phyloP scores from a whole-genome alignment of 1,140 invertebrate genomes.

The Linepithema humile region DNA sequence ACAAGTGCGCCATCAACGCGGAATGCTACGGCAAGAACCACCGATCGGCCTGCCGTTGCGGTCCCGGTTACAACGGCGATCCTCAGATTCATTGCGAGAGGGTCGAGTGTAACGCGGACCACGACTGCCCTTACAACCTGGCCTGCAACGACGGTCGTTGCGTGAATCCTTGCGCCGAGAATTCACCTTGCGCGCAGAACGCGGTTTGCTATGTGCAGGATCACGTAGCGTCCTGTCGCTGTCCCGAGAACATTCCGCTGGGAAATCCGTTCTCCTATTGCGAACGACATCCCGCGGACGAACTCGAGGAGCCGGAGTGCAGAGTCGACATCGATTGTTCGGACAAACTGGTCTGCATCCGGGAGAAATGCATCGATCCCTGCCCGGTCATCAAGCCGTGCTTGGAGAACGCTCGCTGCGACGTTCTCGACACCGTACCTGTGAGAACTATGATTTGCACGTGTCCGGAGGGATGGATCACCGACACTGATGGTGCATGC shows the following conservation, averaged over 20 bases:
- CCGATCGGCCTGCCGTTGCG: conserved; percentile 90
- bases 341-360: conserved; percentile 91
- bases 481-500: conserved; percentile 91
- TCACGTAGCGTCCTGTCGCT: conserved; percentile 90
- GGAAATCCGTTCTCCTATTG: conserved; percentile 93
- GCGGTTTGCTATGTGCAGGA: conserved; percentile 91
- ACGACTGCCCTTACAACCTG: conserved; percentile 89
- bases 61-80: conserved; percentile 89
- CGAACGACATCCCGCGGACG: conserved; percentile 83
- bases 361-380: conserved; percentile 91
- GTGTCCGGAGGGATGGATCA: conserved; percentile 92
- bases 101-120: conserved; percentile 91
- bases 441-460: conserved; percentile 94
- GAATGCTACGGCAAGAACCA: conserved; percentile 92
- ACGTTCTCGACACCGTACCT: conserved; percentile 92
- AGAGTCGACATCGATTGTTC: conserved; percentile 91
- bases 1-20: conserved; percentile 92
- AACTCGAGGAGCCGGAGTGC: conserved; percentile 88
- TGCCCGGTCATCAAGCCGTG: conserved; percentile 91
- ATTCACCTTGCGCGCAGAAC: conserved; percentile 91
- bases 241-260: conserved; percentile 89
- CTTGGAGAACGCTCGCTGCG: conserved; percentile 88
- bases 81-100: conserved; percentile 91
- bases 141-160: conserved; percentile 90
- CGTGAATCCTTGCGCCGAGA: conserved; percentile 89